Base-by-base conservation (phyloP, 2,113 vertebrate species). In the Corythornis cristatus region DNA sequence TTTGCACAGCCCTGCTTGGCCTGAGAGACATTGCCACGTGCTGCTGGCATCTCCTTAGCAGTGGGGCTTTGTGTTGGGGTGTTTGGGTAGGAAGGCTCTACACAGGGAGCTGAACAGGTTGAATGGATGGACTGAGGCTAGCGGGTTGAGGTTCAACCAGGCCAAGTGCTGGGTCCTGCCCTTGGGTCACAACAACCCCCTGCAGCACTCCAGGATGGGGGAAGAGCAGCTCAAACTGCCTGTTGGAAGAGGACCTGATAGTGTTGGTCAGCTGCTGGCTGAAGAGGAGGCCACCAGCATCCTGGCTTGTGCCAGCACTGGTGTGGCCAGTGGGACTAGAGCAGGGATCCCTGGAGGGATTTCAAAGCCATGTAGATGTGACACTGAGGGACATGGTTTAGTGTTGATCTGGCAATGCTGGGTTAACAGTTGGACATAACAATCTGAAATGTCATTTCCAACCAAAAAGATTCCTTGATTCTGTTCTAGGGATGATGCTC, bases 401-500 rank as follows among this genome's bases (percentile, higher is more conserved):
- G 35, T 26, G 25, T 23, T 40, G 60, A 18, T 25, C 35, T 62
- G 60, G 15, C 60, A 40, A 16, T 26, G 25, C 35, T 62, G 60
- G 23, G 35, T 40, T 62, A 40, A 40, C 4, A 11, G 35, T 62
- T 62, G 60, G 35, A 26, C 35, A 26, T 15, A 20, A 26, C 21
- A 20, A 25, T 17, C 60, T 40, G 16, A 17, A 62, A 40, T 35
- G 23, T 37, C 35, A 37, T 21, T 37, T 60, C 33, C 33, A 26
- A 61, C 33, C 58, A 37, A 37, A 37, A 37, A 10, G 23, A 25
- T 37, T 61, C 35, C 33, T 35, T 40, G 60, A 19, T 42, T 62
- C 60, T 42, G 1, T 12, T 13, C 3, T 61, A 26, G 60, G 10
- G 4, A n/a, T 9, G 4, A 3, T 15, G 7, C 0, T 0, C 37